A percentile compares a stretch with the other conserved stretches of the same genome.
phyloP scores from a whole-genome alignment of 2,797 vertebrate species.

The Tamandua tetradactyla region DNA sequence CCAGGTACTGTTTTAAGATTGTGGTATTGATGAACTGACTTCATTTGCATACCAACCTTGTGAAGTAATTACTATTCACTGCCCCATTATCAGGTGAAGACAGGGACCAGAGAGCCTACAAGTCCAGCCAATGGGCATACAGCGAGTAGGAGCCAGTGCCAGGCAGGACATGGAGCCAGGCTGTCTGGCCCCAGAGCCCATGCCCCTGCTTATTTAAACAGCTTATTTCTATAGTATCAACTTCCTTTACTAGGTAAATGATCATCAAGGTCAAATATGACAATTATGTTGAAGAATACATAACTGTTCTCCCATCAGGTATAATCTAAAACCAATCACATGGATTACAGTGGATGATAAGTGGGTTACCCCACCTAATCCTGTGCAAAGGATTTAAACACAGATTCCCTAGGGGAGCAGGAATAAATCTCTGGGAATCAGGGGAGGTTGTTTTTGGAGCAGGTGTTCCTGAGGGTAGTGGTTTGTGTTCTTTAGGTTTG shows the following conservation, averaged over 20 bases:
- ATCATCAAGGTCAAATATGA: not conserved
- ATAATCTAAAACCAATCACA: not conserved
- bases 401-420: not conserved
- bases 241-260: not conserved
- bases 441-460: not conserved
- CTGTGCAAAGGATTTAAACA: not conserved
- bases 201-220: not conserved
- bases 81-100: not conserved
- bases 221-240: not conserved
- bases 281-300: not conserved
- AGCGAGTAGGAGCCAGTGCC: not conserved
- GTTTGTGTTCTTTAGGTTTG: not conserved
- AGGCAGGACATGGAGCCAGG: not conserved
- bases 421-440: not conserved
- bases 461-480: not conserved
- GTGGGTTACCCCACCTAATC: not conserved
- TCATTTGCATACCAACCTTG: not conserved
- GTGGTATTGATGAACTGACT: not conserved
- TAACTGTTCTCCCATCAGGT: not conserved
- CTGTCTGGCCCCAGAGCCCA: accelerated
- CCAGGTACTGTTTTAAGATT: not conserved
- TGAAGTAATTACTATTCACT: not conserved
- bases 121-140: not conserved
- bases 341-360: not conserved
- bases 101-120: not conserved